These are phyloP conservation scores for Ectobius pallidus DNA, from an alignment of 2,888 invertebrate genomes.

Conservation along the genomic window DNA sequence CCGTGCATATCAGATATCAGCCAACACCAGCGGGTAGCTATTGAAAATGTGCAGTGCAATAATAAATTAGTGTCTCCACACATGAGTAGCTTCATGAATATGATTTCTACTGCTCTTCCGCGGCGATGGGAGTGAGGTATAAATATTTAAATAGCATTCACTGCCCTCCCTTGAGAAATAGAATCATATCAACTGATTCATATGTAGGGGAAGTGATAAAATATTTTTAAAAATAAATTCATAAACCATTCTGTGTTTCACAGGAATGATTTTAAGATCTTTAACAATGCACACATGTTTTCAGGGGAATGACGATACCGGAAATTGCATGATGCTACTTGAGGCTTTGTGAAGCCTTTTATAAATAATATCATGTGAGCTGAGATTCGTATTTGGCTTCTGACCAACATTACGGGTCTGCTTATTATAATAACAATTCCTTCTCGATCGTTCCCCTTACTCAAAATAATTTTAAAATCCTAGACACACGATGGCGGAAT, in stretches of 20 bases:
- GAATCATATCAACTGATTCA: constrained; percentile 16
- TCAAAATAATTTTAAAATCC: no score
- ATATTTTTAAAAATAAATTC: not conserved
- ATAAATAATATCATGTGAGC: no score
- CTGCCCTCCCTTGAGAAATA: constrained; percentile 19
- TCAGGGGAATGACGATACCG: no score
- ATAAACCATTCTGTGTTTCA: constrained; percentile 1
- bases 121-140: constrained; percentile 20
- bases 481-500: no score
- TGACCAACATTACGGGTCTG: no score
- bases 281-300: not conserved
- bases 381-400: no score
- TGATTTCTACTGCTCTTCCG: constrained; percentile 15
- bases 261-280: constrained; percentile 6
- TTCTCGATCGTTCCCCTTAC: no score
- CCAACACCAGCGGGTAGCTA: constrained; percentile 13
- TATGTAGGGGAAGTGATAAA: not conserved
- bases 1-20: no score
- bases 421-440: no score
- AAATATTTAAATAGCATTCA: constrained; percentile 22
- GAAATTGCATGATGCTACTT: no score
- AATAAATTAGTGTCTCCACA: not conserved
- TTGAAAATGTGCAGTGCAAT: not conserved
- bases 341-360: no score
- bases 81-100: constrained; percentile 3